phyloP scores from a whole-genome alignment of 2,113 vertebrate species.

The Falcunculus frontatus region DNA sequence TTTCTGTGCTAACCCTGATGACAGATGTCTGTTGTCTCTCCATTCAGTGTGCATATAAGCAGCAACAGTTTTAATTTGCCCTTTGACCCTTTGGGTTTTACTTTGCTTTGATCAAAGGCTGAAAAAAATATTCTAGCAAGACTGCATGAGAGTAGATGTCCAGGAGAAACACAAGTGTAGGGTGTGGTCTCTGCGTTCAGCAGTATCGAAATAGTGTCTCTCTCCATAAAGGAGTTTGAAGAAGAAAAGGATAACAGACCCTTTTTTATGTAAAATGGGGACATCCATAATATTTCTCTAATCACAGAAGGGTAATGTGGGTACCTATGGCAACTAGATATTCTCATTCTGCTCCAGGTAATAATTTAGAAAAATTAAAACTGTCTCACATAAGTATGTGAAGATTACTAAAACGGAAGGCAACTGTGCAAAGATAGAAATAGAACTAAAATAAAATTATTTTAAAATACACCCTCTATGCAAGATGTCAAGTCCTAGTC shows the following conservation, averaged over 20 bases:
- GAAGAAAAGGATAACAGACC: neutral
- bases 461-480: neutral
- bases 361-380: conserved; percentile 10
- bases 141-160: neutral
- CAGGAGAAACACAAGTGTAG: neutral
- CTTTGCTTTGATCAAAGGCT: neutral
- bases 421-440: neutral
- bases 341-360: neutral
- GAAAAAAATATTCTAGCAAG: neutral
- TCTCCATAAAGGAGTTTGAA: neutral
- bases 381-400: neutral
- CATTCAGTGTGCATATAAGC: neutral
- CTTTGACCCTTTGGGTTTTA: neutral
- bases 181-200: neutral
- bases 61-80: neutral
- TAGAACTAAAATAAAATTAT: neutral
- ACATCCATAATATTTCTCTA: neutral
- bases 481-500: conserved; percentile 10
- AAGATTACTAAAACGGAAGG: neutral
- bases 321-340: neutral
- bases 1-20: neutral
- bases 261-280: neutral
- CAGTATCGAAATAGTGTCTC: neutral
- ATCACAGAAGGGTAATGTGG: neutral
- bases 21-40: neutral